Conservation (phyloP, 1,140 invertebrate genomes). For the Drosophila suzukii region DNA sequence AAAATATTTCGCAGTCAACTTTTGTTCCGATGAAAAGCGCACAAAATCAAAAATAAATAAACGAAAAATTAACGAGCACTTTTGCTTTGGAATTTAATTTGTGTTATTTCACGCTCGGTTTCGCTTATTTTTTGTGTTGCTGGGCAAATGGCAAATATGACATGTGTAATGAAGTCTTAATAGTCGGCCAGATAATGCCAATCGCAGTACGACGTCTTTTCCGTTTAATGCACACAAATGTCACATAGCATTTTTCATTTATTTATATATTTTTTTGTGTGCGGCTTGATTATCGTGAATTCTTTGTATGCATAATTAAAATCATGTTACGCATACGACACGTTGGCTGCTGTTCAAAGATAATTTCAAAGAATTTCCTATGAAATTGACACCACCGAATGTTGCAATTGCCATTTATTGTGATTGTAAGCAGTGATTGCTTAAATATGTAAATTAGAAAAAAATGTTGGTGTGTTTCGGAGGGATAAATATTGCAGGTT, state of each 20-base stretch:
- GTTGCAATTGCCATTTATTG: constrained; percentile 27
- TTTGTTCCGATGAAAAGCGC: constrained; percentile 29
- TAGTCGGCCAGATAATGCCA: constrained; percentile 70
- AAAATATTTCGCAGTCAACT: constrained; percentile 71
- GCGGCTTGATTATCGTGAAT: constrained; percentile 25
- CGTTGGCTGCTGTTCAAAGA: constrained; percentile 58
- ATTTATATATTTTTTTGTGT: constrained; percentile 27
- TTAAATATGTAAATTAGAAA: constrained; percentile 25
- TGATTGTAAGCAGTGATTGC: constrained; percentile 16
- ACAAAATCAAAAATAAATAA: constrained; percentile 37
- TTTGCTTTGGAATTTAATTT: constrained; percentile 67
- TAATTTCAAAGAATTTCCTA: constrained; percentile 57
- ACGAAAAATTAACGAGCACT: constrained; percentile 64
- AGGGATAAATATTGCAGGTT: background rate
- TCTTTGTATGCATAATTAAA: constrained; percentile 75
- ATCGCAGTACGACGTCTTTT: constrained; percentile 46
- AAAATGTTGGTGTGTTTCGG: background rate
- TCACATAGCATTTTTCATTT: constrained; percentile 47
- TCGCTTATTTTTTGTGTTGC: constrained; percentile 12
- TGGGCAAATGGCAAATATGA: constrained; percentile 73
- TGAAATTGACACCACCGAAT: constrained; percentile 39
- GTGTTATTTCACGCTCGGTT: constrained; percentile 28
- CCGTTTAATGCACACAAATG: constrained; percentile 58
- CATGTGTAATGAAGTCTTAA: constrained; percentile 82
- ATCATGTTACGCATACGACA: constrained; percentile 75